Conservation (phyloP, 1,140 invertebrate genomes). For the Drosophila azteca region DNA sequence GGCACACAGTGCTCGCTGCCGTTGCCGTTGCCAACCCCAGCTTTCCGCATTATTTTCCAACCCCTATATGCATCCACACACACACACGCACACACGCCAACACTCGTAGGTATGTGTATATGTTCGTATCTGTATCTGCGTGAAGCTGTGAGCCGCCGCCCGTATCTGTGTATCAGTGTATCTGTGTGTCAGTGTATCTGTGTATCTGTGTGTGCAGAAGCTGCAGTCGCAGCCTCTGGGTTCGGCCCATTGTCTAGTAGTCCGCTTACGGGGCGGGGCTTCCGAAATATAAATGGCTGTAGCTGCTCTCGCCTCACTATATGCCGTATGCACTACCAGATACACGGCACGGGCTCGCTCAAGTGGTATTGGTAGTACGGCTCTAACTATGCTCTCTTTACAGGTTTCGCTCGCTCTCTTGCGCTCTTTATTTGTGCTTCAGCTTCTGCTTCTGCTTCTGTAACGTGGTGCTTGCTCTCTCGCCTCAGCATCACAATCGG, state of each 20-base stretch:
- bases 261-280: slow-evolving; percentile 78
- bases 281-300: slow-evolving; percentile 82
- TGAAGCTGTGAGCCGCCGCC: slow-evolving; percentile 1
- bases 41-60: slow-evolving; percentile 55
- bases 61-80: slow-evolving; percentile 26
- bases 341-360: slow-evolving; percentile 5
- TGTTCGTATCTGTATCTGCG: slow-evolving; percentile 15
- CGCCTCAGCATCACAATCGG: not conserved
- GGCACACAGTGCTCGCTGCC: slow-evolving; percentile 29
- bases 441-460: not conserved
- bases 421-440: not conserved
- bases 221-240: slow-evolving; percentile 79
- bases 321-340: slow-evolving; percentile 24
- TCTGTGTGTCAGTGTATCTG: slow-evolving; percentile 28
- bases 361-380: slow-evolving; percentile 52
- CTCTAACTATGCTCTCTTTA: not conserved
- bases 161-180: slow-evolving; percentile 18
- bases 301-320: slow-evolving; percentile 34
- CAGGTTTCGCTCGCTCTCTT: slow-evolving; percentile 4
- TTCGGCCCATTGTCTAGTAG: slow-evolving; percentile 79
- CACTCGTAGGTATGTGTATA: slow-evolving; percentile 1
- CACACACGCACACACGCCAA: not conserved
- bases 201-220: slow-evolving; percentile 50
- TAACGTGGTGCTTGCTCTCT: not conserved
- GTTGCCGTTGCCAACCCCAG: slow-evolving; percentile 69